Evolutionary conservation across 2,888 invertebrate species (phyloP).

Genomic region (Aporophyla lueneburgensis): DNA sequence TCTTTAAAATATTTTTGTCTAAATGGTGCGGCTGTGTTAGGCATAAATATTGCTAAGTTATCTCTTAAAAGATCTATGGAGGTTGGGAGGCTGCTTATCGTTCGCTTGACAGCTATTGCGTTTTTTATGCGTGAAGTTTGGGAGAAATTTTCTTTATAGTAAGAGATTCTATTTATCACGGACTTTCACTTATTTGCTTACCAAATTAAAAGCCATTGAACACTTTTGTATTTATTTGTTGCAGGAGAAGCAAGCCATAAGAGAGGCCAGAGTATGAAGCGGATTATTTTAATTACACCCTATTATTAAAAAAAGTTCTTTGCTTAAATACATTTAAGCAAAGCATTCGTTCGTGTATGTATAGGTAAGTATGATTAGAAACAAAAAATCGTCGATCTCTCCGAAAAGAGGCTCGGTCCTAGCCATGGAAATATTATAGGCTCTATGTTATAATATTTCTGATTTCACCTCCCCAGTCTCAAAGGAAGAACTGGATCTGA

Average conservation of each 20-base stretch:
- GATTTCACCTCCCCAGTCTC: slow-evolving; percentile 52
- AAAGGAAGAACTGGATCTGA: slow-evolving; percentile 54
- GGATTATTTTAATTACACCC: background rate
- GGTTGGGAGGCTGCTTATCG: slow-evolving; percentile 77
- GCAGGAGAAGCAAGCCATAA: background rate
- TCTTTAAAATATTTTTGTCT: no score
- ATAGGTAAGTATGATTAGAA: no score
- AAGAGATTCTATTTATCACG: background rate
- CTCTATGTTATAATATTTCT: no score
- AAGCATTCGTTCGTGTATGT: background rate
- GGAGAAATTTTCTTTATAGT: slow-evolving; percentile 79
- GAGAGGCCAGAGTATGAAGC: no score
- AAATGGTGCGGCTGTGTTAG: slow-evolving; percentile 75
- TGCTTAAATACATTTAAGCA: no score
- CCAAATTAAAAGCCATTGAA: slow-evolving; percentile 21
- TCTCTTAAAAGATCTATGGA: slow-evolving; percentile 79
- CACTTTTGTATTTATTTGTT: background rate
- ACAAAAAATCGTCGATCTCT: no score
- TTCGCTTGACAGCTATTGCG: slow-evolving; percentile 83
- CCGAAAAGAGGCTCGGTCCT: no score
- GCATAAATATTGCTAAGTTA: slow-evolving; percentile 83
- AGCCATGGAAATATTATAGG: no score
- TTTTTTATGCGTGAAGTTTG: slow-evolving; percentile 83
- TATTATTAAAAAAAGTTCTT: no score
- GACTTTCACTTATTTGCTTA: background rate